Evolutionary conservation across 2,888 invertebrate genomes (phyloP), one percentile per base, ranked within the genome.

Genomic region (Saturnia pavonia): DNA sequence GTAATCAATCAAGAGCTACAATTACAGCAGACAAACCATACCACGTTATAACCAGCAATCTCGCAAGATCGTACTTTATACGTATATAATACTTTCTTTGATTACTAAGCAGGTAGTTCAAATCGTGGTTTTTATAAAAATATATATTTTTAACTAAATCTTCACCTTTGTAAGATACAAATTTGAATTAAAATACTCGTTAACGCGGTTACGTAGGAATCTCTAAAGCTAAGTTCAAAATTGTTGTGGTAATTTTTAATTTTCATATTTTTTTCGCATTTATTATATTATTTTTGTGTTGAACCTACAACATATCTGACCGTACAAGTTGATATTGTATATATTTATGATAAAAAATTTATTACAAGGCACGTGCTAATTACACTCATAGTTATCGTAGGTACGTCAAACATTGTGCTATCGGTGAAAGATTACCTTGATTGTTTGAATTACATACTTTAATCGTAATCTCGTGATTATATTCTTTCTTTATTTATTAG

Each of bases 151-250:
- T 16, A 14, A 48, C n/a, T 4, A 51, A 51, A 25, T 60, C 1
- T 60, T 27, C 27, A 60, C 14, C 25, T 14, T 60, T 14, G 25
- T 27, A 6, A 57, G 6, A 27, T 65, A 9, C 40, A 40, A 19
- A n/a, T 65, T 57, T 40, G 19, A 40, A 16, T 16, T 12, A 25
- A 25, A 27, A 27, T 14, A 27, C 2, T 16, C 27, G n/a, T 65
- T 19, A 0, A 14, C n/a, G 40, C 65, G 40, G 65, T 65, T 65
- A n/a, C n/a, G 65, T 65, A 40, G 65, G 63, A 63, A 63, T 34
- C 11, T 11, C 12, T 34, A 54, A 22, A 54, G 12, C 51, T 34
- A 34, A 34, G 12, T 22, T 16, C 16, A 16, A 63, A 34, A 54
- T 14, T 19, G 6, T 16, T 34, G 34, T 34, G 34, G 34, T 19